Conservation (phyloP, 2,113 vertebrate species). For the Cnemophilus loriae region DNA sequence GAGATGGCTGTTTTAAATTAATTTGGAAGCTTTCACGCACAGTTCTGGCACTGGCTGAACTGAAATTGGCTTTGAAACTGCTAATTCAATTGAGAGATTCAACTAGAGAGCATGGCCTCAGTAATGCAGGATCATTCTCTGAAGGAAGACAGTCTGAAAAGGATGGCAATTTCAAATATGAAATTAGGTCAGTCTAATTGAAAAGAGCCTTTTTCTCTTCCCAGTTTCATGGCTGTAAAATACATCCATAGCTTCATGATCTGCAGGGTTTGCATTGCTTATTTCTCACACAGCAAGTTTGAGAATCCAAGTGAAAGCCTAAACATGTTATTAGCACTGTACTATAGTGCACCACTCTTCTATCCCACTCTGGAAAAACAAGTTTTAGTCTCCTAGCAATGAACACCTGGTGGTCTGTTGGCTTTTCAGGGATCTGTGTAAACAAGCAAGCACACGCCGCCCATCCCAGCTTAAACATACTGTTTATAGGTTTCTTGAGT, state of each 20-base stretch:
- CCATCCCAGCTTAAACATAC: not conserved
- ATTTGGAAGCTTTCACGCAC: not conserved
- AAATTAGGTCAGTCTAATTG: not conserved
- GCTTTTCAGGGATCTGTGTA: not conserved
- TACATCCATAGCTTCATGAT: not conserved
- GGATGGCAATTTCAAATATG: not conserved
- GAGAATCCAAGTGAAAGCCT: not conserved
- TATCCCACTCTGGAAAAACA: not conserved
- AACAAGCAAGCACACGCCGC: not conserved
- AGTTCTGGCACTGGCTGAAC: not conserved
- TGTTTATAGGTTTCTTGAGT: not conserved
- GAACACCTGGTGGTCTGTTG: not conserved
- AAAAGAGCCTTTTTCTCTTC: not conserved
- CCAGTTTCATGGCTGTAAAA: not conserved
- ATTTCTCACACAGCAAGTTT: not conserved
- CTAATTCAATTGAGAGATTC: not conserved
- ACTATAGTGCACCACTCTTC: not conserved
- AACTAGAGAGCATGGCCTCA: not conserved
- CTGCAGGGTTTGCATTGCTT: not conserved
- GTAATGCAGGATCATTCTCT: not conserved
- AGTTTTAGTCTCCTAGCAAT: not conserved
- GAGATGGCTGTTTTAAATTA: not conserved
- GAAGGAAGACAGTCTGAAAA: not conserved
- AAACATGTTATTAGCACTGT: not conserved
- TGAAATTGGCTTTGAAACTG: not conserved